Evolutionary conservation across 2,888 invertebrate genomes (phyloP).

Genomic region (Pantelozetes paolii): DNA sequence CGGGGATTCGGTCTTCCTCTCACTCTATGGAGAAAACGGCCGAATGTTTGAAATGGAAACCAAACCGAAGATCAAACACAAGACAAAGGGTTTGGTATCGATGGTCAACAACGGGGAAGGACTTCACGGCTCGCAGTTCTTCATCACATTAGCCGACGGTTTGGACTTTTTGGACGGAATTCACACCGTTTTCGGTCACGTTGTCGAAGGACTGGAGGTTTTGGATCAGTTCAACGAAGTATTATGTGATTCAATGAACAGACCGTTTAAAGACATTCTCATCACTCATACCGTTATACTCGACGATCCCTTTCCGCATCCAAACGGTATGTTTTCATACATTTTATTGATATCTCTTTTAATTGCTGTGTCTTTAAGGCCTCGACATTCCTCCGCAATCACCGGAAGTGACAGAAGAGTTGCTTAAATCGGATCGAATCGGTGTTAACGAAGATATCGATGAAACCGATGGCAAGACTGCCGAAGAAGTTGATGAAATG

Average conservation of each 20-base stretch:
- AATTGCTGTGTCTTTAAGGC: constrained; percentile 52
- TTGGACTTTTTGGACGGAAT: constrained; percentile 76
- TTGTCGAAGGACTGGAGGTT: constrained; percentile 83
- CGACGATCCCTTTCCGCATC: constrained; percentile 93
- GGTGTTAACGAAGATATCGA: constrained; percentile 90
- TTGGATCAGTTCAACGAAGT: constrained; percentile 85
- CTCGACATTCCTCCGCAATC: constrained; percentile 74
- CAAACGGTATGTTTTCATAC: constrained; percentile 53
- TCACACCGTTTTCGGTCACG: constrained; percentile 93
- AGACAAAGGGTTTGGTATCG: constrained; percentile 77
- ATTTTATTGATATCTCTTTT: not conserved
- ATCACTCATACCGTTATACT: constrained; percentile 93
- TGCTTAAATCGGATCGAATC: constrained; percentile 74
- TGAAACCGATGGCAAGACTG: constrained; percentile 78
- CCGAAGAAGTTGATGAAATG: constrained; percentile 78
- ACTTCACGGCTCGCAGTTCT: constrained; percentile 89
- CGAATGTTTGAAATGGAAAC: constrained; percentile 82
- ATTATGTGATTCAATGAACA: constrained; percentile 80
- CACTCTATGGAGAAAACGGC: constrained; percentile 70
- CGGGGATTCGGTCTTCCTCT: constrained; percentile 83
- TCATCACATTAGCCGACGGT: constrained; percentile 81
- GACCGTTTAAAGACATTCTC: constrained; percentile 85
- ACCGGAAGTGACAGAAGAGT: constrained; percentile 79
- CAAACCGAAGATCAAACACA: constrained; percentile 84
- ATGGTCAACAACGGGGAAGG: constrained; percentile 89